Percentiles rank a stretch among this genome's conserved stretches.
Evolutionary conservation across 2,113 vertebrate genomes (phyloP).

Genomic region (Heterotis niloticus): DNA sequence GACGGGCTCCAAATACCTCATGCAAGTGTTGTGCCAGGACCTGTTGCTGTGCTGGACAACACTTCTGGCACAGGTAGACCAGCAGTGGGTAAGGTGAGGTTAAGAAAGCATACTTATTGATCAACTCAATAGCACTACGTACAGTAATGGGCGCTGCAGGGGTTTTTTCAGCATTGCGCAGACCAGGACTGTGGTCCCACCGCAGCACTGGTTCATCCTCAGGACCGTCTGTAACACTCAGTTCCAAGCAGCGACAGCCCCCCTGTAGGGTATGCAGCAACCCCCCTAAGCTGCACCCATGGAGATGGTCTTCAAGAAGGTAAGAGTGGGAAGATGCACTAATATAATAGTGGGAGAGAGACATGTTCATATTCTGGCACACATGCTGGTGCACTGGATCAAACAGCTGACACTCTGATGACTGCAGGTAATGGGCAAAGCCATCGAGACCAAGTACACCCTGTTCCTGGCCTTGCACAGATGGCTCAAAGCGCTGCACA

Average conservation of each 20-base stretch:
- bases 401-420: conserved; percentile 89
- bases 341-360: conserved; percentile 93
- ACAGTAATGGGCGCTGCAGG: conserved; percentile 69
- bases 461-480: conserved; percentile 77
- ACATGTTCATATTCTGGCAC: conserved; percentile 91
- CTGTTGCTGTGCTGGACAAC: conserved; percentile 81
- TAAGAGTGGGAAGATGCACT: conserved; percentile 91
- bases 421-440: conserved; percentile 87
- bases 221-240: conserved; percentile 86
- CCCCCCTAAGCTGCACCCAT: conserved; percentile 81
- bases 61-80: conserved; percentile 85
- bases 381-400: conserved; percentile 86
- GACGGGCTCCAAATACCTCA: conserved; percentile 77
- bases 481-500: conserved; percentile 81
- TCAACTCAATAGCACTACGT: conserved; percentile 81
- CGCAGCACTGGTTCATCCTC: conserved; percentile 86
- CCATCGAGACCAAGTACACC: conserved; percentile 90
- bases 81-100: conserved; percentile 88
- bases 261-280: conserved; percentile 82
- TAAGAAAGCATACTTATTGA: conserved; percentile 86
- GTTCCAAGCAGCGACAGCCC: conserved; percentile 87
- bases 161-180: conserved; percentile 43
- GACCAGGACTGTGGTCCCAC: conserved; percentile 70
- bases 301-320: conserved; percentile 85
- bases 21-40: conserved; percentile 81